Conservation (phyloP, 2,888 invertebrate genomes). For the Tholera decimalis region DNA sequence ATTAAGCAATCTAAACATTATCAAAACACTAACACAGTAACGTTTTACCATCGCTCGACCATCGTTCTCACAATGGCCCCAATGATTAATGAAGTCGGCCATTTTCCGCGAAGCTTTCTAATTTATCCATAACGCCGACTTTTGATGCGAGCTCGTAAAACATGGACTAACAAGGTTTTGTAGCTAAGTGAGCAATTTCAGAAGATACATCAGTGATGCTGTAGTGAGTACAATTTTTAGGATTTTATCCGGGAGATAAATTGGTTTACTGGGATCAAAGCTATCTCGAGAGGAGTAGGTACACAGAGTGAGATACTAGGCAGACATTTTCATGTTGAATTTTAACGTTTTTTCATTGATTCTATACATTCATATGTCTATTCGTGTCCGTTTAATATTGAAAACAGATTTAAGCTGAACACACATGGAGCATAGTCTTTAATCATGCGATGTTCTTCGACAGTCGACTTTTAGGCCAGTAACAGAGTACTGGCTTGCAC, state of each 20-base stretch:
- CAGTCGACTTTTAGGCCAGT: no score
- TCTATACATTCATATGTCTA: background rate
- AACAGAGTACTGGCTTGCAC: no score
- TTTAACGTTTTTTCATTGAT: background rate
- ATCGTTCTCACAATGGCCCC: constrained; percentile 49
- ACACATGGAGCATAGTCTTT: background rate
- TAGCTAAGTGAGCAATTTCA: constrained; percentile 30
- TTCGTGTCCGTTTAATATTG: background rate
- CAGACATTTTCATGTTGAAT: background rate
- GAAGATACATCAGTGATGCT: constrained; percentile 17
- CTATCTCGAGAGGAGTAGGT: background rate
- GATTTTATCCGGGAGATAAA: constrained; percentile 28
- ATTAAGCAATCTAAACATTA: constrained; percentile 1
- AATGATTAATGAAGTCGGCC: constrained; percentile 68
- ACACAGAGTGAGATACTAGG: no score
- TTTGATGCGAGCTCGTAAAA: constrained; percentile 59
- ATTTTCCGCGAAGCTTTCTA: constrained; percentile 61
- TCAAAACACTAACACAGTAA: constrained; percentile 19
- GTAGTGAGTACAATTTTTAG: constrained; percentile 45
- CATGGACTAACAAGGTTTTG: constrained; percentile 41
- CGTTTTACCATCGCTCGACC: constrained; percentile 30
- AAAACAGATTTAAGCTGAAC: background rate
- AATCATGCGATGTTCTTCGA: background rate
- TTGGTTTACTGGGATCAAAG: constrained; percentile 21
- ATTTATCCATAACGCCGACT: constrained; percentile 66